phyloP scores from a whole-genome alignment of 1,140 invertebrate species.

The Drosophila asahinai region DNA sequence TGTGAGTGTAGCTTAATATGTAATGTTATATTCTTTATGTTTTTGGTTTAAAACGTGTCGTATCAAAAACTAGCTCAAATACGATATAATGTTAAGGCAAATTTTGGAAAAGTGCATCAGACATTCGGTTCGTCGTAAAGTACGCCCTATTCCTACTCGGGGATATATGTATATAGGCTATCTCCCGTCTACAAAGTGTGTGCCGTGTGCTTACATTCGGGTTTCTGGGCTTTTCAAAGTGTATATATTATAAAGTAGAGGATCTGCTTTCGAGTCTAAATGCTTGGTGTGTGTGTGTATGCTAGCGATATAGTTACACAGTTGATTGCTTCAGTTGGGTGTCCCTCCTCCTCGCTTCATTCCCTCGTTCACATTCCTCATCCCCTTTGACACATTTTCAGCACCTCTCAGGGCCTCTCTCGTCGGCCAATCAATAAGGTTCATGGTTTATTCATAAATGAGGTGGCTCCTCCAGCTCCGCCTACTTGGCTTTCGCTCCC shows the following conservation, averaged over 20 bases:
- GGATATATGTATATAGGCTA: background rate
- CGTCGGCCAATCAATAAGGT: constrained; percentile 65
- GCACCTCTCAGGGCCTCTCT: constrained; percentile 9
- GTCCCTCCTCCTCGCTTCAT: constrained; percentile 14
- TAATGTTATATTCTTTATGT: constrained; percentile 3
- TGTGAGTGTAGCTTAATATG: constrained; percentile 25
- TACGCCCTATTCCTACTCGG: constrained; percentile 30
- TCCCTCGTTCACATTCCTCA: background rate
- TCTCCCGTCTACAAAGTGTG: constrained; percentile 14
- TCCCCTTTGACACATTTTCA: constrained; percentile 36
- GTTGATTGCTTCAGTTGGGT: constrained; percentile 52
- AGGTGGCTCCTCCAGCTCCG: background rate
- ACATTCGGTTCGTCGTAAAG: constrained; percentile 48
- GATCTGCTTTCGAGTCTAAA: constrained; percentile 48
- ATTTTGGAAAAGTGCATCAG: constrained; percentile 56
- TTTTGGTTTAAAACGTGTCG: constrained; percentile 43
- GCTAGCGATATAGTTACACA: constrained; percentile 45
- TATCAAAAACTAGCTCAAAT: constrained; percentile 55
- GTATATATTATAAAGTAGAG: constrained; percentile 43
- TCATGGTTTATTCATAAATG: constrained; percentile 62
- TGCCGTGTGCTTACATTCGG: constrained; percentile 16
- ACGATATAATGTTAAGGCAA: constrained; percentile 54
- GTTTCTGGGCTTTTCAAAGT: constrained; percentile 1
- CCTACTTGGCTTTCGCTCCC: background rate
- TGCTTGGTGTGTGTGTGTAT: constrained; percentile 33